Evolutionary conservation across 2,888 invertebrate genomes (phyloP), one percentile per base, ranked within the genome.

Genomic region (Drosophila longiperda): DNA sequence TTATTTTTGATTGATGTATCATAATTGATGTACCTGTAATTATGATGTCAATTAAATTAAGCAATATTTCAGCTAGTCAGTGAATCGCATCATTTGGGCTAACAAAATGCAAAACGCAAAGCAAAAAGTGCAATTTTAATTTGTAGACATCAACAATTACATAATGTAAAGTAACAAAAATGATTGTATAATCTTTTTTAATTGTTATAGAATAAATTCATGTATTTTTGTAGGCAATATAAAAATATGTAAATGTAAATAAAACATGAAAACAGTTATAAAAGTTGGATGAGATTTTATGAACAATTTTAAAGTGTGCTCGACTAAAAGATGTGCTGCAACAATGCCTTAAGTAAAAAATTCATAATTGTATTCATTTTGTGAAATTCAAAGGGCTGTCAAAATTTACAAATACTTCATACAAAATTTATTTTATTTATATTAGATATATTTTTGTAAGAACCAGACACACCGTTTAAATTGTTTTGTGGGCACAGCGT

Each of bases 61-160:
- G 20, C 55, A 50, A 70, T 69, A 29, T 61, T 57, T 29, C 20
- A 57, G 15, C 38, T 48, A 36, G n/a, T 34, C 58, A 65, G 40
- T 68, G 68, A 78, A 45, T 53, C 45, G 59, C 53, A 64, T 48
- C 42, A 50, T 58, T 63, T 52, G 29, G 36, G 3, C 50, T 20
- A 59, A 50, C 42, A 55, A 52, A 49, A 20, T 29, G 7, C 4
- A 17, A 32, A 50, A 17, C 55, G 40, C 26, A 23, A 36, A 58
- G 36, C 48, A 45, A 60, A 36, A 63, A 49, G n/a, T 26, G 15
- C 57, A 70, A 50, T 55, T n/a, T 34, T 26, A 38, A 9, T 52
- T 62, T 59, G 58, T 66, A 49, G 40, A 53, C 42, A 53, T 54
- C 42, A 45, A 38, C 49, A 78, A 74, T 73, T 59, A 54, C 45